Evolutionary conservation across 2,113 vertebrate species (phyloP).

Genomic region (Aleadryas rufinucha): DNA sequence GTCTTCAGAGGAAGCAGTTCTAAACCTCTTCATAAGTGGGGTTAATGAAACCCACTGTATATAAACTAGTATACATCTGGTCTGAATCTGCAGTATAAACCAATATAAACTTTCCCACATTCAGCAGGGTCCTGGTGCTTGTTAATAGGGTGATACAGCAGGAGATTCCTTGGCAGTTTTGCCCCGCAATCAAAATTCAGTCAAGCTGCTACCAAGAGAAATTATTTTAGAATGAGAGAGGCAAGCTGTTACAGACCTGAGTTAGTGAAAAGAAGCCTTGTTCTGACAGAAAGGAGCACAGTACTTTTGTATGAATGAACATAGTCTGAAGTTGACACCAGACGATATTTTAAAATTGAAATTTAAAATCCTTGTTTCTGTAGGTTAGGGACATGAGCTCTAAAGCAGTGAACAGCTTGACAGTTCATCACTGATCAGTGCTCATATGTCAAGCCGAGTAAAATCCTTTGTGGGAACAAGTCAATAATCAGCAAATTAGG

Average conservation of each 20-base stretch:
- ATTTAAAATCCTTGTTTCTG: slow-evolving; percentile 55
- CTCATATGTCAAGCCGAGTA: slow-evolving; percentile 70
- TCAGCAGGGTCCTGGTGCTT: background rate
- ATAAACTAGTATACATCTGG: background rate
- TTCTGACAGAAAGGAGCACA: slow-evolving; percentile 14
- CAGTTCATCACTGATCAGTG: slow-evolving; percentile 70
- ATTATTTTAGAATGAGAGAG: background rate
- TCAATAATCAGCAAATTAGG: slow-evolving; percentile 82
- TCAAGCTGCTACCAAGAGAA: background rate
- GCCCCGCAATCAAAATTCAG: background rate
- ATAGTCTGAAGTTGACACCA: slow-evolving; percentile 39
- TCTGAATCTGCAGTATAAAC: background rate
- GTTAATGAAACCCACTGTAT: background rate
- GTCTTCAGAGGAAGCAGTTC: background rate
- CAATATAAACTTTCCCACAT: background rate
- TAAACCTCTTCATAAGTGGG: background rate
- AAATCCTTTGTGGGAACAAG: slow-evolving; percentile 73
- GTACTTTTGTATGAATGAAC: background rate
- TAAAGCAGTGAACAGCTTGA: slow-evolving; percentile 64
- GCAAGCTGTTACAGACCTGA: background rate
- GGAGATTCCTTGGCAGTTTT: background rate
- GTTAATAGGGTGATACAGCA: background rate
- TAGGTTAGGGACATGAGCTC: slow-evolving; percentile 58
- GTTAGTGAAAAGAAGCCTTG: background rate
- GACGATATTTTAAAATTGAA: slow-evolving; percentile 37